These are phyloP conservation scores for Sceloporus tristichus DNA, from an alignment of 2,113 vertebrate genomes.

Conservation along the genomic window DNA sequence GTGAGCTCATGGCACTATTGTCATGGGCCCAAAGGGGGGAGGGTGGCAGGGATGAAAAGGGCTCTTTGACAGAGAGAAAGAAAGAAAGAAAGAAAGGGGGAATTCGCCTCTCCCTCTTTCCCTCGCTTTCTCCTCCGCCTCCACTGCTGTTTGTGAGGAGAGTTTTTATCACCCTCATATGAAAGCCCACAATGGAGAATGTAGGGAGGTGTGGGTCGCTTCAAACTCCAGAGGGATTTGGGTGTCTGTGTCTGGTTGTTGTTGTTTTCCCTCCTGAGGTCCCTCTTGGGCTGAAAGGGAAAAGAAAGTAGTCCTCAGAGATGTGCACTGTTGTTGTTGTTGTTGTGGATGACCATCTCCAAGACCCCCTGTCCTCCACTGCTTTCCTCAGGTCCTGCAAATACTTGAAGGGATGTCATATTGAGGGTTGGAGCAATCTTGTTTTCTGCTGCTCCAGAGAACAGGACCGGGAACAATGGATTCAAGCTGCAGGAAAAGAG, in stretches of 20 bases:
- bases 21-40: neutral
- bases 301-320: too few species aligned
- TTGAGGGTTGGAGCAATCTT: too few species aligned
- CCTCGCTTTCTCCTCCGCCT: neutral
- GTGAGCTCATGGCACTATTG: conserved; percentile 14
- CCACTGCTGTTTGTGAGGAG: neutral
- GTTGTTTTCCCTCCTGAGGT: neutral
- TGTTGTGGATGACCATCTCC: too few species aligned
- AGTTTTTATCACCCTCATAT: neutral
- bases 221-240: neutral
- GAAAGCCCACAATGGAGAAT: neutral
- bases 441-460: too few species aligned
- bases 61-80: neutral
- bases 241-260: too few species aligned
- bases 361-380: too few species aligned
- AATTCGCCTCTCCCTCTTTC: neutral
- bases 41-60: conserved; percentile 12
- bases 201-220: neutral
- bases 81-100: neutral
- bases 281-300: neutral
- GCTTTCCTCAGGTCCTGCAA: too few species aligned
- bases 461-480: too few species aligned
- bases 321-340: too few species aligned
- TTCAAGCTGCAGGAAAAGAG: too few species aligned
- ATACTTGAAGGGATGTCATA: too few species aligned